phyloP scores from a whole-genome alignment of 2,797 vertebrate genomes.

The Sebastes glaucus region DNA sequence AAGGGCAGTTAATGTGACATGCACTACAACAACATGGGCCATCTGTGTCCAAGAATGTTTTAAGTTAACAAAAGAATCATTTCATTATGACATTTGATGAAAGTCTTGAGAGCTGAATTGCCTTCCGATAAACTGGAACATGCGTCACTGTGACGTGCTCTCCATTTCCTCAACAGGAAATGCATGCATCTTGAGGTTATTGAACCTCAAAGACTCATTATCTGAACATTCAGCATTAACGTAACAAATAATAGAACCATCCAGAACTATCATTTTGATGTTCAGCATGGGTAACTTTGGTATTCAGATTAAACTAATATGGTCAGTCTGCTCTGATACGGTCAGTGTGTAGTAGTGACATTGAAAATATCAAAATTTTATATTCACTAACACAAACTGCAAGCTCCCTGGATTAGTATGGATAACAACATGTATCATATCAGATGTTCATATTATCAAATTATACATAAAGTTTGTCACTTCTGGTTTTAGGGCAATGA shows the following conservation, averaged over 20 bases:
- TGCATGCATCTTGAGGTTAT: too few relatives aligned
- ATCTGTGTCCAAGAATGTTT: neutral
- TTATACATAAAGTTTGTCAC: neutral
- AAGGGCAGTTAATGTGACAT: neutral
- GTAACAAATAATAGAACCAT: neutral
- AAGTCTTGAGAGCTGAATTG: neutral
- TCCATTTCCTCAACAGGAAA: neutral
- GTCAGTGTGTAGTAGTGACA: neutral
- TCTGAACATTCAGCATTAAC: neutral
- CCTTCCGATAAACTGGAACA: neutral
- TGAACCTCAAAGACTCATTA: neutral
- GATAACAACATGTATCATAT: neutral
- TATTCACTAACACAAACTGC: neutral
- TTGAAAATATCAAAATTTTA: neutral
- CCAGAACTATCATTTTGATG: neutral
- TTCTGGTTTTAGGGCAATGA: constrained; percentile 27
- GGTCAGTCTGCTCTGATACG: neutral
- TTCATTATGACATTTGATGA: constrained; percentile 1
- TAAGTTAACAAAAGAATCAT: neutral
- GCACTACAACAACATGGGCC: neutral
- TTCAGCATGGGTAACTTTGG: neutral
- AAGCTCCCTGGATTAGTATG: neutral
- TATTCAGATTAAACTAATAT: neutral
- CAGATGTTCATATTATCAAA: neutral
- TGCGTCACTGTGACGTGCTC: neutral